These are phyloP conservation scores for Coranthus polyacanthus DNA, from an alignment of 2,797 vertebrate species.

Conservation along the genomic window DNA sequence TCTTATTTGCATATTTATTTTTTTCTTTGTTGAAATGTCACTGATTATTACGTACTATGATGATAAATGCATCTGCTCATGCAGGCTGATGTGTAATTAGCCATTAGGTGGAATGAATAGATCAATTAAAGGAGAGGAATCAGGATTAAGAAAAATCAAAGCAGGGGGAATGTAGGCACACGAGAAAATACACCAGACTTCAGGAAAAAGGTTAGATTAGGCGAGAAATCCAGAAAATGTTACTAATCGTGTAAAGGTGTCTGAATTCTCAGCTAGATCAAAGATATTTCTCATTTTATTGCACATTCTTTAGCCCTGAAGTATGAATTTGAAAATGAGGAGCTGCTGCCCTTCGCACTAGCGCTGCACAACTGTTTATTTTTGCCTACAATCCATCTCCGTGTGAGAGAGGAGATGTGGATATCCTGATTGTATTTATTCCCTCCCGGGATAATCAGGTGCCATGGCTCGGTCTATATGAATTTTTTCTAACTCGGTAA, in stretches of 20 bases:
- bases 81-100: conserved; percentile 99
- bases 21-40: conserved; percentile 99
- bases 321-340: conserved; percentile 50
- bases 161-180: conserved; percentile 83
- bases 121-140: conserved; percentile 96
- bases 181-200: conserved; percentile 61
- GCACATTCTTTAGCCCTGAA: conserved; percentile 34
- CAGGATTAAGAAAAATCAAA: conserved; percentile 95
- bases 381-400: conserved; percentile 50
- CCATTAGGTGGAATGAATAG: conserved; percentile 99
- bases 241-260: conserved; percentile 48
- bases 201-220: conserved; percentile 28
- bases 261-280: conserved; percentile 56
- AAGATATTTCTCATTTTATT: conserved; percentile 53
- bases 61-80: conserved; percentile 99
- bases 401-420: conserved; percentile 51
- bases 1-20: conserved; percentile 99
- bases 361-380: conserved; percentile 43
- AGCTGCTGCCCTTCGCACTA: conserved; percentile 34
- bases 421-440: conserved; percentile 74
- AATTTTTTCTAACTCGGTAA: conserved; percentile 73
- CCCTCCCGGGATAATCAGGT: conserved; percentile 71
- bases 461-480: conserved; percentile 65
- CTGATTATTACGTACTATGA: conserved; percentile 99
- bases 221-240: conserved; percentile 35